These are phyloP conservation scores for Martes martes DNA, from an alignment of 2,113 vertebrate genomes.

Conservation along the genomic window DNA sequence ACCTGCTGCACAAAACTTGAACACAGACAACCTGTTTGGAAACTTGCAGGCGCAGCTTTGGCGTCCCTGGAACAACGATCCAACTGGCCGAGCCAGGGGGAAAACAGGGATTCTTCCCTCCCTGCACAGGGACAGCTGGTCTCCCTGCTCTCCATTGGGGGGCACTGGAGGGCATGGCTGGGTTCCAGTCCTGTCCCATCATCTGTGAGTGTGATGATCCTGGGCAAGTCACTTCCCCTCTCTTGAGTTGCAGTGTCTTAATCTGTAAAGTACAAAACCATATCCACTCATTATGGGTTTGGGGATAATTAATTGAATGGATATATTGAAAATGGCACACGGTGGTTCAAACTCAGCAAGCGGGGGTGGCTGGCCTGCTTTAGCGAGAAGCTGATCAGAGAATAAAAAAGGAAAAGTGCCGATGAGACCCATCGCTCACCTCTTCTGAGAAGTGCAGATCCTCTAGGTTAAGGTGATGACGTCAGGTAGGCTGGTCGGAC, in stretches of 20 bases:
- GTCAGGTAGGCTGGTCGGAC: rapidly evolving
- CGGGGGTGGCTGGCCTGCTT: background rate
- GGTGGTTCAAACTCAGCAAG: background rate
- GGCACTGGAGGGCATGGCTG: rapidly evolving
- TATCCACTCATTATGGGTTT: background rate
- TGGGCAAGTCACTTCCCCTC: background rate
- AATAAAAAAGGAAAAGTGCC: background rate
- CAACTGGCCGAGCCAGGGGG: no score
- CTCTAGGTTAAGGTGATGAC: rapidly evolving
- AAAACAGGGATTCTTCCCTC: no score
- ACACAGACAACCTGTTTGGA: background rate
- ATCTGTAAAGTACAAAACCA: background rate
- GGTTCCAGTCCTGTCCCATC: background rate
- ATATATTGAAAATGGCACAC: background rate
- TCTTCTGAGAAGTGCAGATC: background rate
- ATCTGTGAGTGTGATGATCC: background rate
- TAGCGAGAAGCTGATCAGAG: background rate
- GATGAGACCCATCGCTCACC: rapidly evolving
- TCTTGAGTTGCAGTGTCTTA: background rate
- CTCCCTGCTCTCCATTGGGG: rapidly evolving
- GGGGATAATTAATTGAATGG: background rate
- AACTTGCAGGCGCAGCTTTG: background rate
- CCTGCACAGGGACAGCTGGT: rapidly evolving
- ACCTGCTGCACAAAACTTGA: background rate
- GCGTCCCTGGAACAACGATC: no score